These are phyloP conservation scores for Nomada fabriciana DNA, from an alignment of 2,888 invertebrate genomes.

Conservation along the genomic window DNA sequence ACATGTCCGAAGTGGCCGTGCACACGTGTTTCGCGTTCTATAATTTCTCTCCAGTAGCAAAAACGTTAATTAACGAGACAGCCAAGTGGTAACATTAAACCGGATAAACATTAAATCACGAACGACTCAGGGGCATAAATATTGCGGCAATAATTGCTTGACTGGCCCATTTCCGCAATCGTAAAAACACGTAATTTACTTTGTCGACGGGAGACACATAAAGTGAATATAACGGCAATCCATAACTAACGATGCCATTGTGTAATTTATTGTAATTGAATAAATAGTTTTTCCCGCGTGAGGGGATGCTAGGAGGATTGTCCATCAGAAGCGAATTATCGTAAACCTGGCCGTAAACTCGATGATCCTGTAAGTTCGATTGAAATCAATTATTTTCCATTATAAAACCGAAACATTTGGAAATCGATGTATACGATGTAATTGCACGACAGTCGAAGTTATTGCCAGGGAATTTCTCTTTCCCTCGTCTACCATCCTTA, in stretches of 20 bases:
- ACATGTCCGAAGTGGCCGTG: neutral
- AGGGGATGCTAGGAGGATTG: neutral
- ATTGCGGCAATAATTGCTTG: slow-evolving; percentile 29
- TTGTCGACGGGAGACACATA: slow-evolving; percentile 9
- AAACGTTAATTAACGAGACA: slow-evolving; percentile 39
- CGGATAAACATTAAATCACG: slow-evolving; percentile 26
- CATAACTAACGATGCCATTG: slow-evolving; percentile 23
- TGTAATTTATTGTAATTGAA: slow-evolving; percentile 37
- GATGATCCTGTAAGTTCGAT: neutral
- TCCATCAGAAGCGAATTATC: neutral
- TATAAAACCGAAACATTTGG: neutral
- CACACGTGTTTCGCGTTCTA: neutral
- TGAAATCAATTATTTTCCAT: neutral
- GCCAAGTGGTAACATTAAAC: slow-evolving; percentile 20
- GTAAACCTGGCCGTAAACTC: neutral
- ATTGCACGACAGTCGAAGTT: slow-evolving; percentile 7
- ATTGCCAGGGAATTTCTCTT: neutral
- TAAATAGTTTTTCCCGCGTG: neutral
- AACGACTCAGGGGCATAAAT: slow-evolving; percentile 17
- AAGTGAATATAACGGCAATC: slow-evolving; percentile 14
- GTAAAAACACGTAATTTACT: slow-evolving; percentile 36
- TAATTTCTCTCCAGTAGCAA: neutral
- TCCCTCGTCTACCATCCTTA: neutral
- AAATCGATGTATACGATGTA: neutral
- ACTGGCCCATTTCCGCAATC: slow-evolving; percentile 23